Evolutionary conservation across 2,113 vertebrate genomes (phyloP).

Genomic region (Ochotona princeps): DNA sequence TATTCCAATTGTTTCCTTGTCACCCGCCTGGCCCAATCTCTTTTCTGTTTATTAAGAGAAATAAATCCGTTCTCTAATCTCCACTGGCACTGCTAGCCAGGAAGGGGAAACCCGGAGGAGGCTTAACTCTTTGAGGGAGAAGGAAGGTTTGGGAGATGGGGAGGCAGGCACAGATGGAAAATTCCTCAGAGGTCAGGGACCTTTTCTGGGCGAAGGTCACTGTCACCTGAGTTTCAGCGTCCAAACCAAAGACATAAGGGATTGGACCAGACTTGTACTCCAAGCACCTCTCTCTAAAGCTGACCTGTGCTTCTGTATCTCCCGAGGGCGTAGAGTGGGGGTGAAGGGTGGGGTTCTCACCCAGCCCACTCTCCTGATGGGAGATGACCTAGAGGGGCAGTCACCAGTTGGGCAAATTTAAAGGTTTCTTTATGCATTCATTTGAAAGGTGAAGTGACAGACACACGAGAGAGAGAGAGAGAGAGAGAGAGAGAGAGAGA

Average conservation of each 20-base stretch:
- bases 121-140: constrained; percentile 73
- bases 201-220: neutral
- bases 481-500: too few relatives aligned
- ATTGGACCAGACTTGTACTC: constrained; percentile 24
- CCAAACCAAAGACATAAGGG: neutral
- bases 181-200: neutral
- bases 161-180: neutral
- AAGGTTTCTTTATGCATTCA: too few relatives aligned
- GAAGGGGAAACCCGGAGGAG: constrained; percentile 52
- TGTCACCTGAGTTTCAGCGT: neutral
- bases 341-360: neutral
- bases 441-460: too few relatives aligned
- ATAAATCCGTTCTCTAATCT: constrained; percentile 77
- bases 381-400: neutral
- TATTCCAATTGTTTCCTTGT: constrained; percentile 69
- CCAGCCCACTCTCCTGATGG: neutral
- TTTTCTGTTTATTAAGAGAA: constrained; percentile 78
- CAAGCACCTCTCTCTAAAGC: constrained; percentile 1
- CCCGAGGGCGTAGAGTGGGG: neutral
- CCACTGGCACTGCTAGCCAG: constrained; percentile 46
- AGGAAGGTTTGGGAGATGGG: neutral
- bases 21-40: constrained; percentile 66
- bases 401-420: neutral
- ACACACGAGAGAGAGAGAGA: too few relatives aligned
- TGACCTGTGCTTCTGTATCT: neutral